Evolutionary conservation across 2,888 invertebrate species (phyloP).

Genomic region (Unio pictorum): DNA sequence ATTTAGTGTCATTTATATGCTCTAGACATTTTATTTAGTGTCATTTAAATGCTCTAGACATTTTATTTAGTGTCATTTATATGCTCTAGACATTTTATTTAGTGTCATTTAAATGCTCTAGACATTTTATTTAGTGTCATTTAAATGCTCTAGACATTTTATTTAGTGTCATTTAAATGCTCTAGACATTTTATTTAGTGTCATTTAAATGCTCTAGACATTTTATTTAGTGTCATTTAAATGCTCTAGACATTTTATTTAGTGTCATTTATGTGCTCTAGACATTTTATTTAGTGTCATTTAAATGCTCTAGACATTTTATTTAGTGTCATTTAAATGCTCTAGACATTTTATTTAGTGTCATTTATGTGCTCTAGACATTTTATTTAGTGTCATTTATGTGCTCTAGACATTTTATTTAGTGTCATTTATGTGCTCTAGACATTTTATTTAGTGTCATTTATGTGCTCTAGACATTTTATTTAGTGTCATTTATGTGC

Average conservation of each 20-base stretch:
- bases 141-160: not conserved
- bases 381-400: not conserved
- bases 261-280: slow-evolving; percentile 65
- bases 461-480: not conserved
- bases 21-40: not conserved
- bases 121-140: not conserved
- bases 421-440: not conserved
- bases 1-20: not conserved
- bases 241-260: not conserved
- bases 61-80: not conserved
- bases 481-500: slow-evolving; percentile 27
- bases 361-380: not conserved
- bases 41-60: slow-evolving; percentile 74
- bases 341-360: not conserved
- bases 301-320: not conserved
- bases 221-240: not conserved
- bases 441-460: not conserved
- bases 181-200: slow-evolving; percentile 7
- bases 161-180: not conserved
- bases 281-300: slow-evolving; percentile 73
- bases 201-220: not conserved
- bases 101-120: not conserved
- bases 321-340: not conserved
- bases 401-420: slow-evolving; percentile 3
- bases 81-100: not conserved